These are phyloP conservation scores for Clarias magur DNA, from an alignment of 2,113 vertebrate species.

Conservation along the genomic window DNA sequence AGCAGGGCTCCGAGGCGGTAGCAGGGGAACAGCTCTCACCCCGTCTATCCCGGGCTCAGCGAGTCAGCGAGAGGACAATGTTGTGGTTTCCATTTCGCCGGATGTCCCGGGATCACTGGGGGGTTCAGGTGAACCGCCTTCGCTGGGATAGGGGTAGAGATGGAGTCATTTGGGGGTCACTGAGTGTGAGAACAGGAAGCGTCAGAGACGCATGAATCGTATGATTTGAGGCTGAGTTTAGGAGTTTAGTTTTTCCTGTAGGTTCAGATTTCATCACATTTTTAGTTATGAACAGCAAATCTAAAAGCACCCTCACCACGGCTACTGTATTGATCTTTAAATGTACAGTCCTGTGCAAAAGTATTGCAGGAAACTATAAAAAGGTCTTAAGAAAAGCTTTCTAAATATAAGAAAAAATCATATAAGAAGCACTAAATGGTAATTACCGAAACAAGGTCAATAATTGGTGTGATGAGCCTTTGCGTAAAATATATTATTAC, in stretches of 20 bases:
- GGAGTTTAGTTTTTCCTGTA: background rate
- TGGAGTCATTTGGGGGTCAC: conserved; percentile 41
- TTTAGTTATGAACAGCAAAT: background rate
- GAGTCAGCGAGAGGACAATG: conserved; percentile 70
- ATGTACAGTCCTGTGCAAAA: no score
- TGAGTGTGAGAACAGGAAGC: conserved; percentile 7
- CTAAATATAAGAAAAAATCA: no score
- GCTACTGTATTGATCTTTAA: no score
- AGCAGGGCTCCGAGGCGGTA: conserved; percentile 1
- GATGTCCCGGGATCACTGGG: conserved; percentile 61
- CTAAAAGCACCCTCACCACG: background rate
- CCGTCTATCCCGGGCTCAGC: conserved; percentile 68
- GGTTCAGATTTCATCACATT: background rate
- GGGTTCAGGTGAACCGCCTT: no score
- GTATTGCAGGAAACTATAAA: no score
- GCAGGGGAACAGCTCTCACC: conserved; percentile 33
- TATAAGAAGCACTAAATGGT: no score
- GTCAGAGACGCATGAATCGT: background rate
- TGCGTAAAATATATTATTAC: no score
- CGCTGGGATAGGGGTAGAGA: background rate
- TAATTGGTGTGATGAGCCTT: no score
- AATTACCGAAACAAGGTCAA: no score
- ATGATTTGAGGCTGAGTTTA: background rate
- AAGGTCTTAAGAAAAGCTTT: no score
- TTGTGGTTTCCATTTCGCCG: conserved; percentile 68